These are phyloP conservation scores for Callyntrura sp. DNA, from an alignment of 2,888 invertebrate species.

Conservation along the genomic window DNA sequence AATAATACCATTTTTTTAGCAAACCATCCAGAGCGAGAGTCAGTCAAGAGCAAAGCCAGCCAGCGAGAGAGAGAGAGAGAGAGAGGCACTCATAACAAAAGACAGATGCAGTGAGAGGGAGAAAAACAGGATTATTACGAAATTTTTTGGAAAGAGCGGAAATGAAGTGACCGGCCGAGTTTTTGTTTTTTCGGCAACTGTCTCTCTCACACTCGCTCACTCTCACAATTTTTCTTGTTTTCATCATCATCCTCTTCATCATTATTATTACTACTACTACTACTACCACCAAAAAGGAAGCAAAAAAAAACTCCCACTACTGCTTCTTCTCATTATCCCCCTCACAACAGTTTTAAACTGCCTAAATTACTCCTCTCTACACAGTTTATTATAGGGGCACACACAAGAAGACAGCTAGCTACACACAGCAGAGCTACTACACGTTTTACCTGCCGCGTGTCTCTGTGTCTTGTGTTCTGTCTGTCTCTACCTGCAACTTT, in stretches of 20 bases:
- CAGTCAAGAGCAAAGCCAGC: too few species aligned
- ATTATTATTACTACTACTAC: too few species aligned
- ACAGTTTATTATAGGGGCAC: too few species aligned
- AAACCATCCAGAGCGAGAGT: neutral
- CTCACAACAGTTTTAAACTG: too few species aligned
- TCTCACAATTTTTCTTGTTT: neutral
- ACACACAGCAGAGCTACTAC: too few species aligned
- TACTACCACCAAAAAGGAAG: neutral
- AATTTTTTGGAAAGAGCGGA: slow-evolving; percentile 63
- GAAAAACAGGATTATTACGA: slow-evolving; percentile 59
- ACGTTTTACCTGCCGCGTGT: too few species aligned
- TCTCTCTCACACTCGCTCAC: neutral
- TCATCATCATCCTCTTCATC: too few species aligned
- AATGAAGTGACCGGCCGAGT: slow-evolving; percentile 62
- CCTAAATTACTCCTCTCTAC: too few species aligned
- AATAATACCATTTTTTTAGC: slow-evolving; percentile 38
- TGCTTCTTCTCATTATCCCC: neutral
- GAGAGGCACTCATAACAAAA: neutral
- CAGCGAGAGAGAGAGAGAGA: neutral
- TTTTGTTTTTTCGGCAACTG: slow-evolving; percentile 64
- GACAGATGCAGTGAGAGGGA: too few species aligned
- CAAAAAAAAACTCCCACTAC: neutral
- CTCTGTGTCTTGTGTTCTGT: too few species aligned
- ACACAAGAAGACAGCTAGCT: neutral
- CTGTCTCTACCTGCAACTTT: too few species aligned